Base-by-base conservation (phyloP, 2,888 invertebrate species). In the Temnothorax rugatulus region DNA sequence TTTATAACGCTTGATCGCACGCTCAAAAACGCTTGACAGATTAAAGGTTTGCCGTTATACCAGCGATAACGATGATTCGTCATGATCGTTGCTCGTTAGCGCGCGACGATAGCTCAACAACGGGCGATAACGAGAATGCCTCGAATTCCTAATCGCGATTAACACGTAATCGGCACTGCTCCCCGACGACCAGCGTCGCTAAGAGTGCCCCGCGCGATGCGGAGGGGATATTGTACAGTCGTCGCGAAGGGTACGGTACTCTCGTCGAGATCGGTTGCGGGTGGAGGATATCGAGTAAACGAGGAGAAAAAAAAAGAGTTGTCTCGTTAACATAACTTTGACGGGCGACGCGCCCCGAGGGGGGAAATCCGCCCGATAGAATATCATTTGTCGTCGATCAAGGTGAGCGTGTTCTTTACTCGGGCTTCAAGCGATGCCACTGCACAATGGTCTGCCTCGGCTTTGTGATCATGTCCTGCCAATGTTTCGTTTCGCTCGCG, bases 391-490 rank as follows among this genome's bases (percentile, higher is more conserved):
- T 81, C 73, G 59, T 79, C 73, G 79, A 81, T 81, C 79, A 73
- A 34, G 73, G 13, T 44, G 34, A 71, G 41, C 47, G 73, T 59
- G 21, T 47, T 77, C 61, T 92, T 96, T 98, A 98, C 95, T 98
- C 98, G 41, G 98, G 98, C 95, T 99, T 99, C 94, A 99, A 96
- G 95, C 99, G 97, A 96, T 99, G 99, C 99, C 99, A 99, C 95
- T 99, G 99, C 71, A 99, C 98, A 93, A 99, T 98, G 92, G 98
- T 98, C 95, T 99, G 99, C 90, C 99, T 96, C 34, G 99, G 99
- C 95, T 99, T 99, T 86, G 98, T 98, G 91, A 99, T 98, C 99
- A 99, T 99, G 94, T 99, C 99, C 93, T 99, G 99, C 99, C 99
- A 99, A 95, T 99, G 99, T 94, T 99, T 99, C 54, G 98, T 98